Evolutionary conservation across 2,797 vertebrate species (phyloP), one percentile per base, ranked within the genome.

Genomic region (Acrocephalus scirpaceus): DNA sequence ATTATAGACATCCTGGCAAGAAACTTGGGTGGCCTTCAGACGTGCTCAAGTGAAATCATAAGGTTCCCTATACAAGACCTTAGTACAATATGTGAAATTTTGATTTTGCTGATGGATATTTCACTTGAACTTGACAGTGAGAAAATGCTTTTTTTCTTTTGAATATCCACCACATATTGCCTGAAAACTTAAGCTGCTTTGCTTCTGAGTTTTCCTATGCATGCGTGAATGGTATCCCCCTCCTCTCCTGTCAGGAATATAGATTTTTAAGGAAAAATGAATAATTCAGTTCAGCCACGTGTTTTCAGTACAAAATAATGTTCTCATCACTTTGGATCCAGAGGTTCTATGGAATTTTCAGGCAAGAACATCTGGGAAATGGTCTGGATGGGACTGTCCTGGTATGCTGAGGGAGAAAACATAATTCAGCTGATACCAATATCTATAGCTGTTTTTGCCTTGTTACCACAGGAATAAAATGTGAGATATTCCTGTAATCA

Each of bases 221-320:
- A 27, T 32, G 2, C 0, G 0, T 67, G 32, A 45, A 42, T 80
- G 38, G 53, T 60, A 38, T 38, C 4, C 6, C 8, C 2, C 11
- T 14, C 23, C 9, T 20, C 30, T 36, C 10, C 48, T 27, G 20
- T 9, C 11, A 66, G 13, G 72, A 69, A 57, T 7, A 19, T 4
- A 40, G 22, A 53, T 61, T 74, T 91, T 16, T 84, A 72, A 75
- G 58, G 26, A 69, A 72, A 71, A 86, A 18, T 13, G 0, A 65
- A 4, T 36, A 77, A 69, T 69, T 81, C 30, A 40, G 17, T 71
- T 90, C 11, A 76, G 32, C 29, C 2, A 0, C 73, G 38, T 79
- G 20, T 18, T 38, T 11, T 79, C 67, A 61, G 21, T 71, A 40
- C 38, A 62, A 86, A 88, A 40, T n/a, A 70, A 60, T 11, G 12